These are phyloP conservation scores for Tautogolabrus adspersus DNA, from an alignment of 2,113 vertebrate genomes.

Conservation along the genomic window DNA sequence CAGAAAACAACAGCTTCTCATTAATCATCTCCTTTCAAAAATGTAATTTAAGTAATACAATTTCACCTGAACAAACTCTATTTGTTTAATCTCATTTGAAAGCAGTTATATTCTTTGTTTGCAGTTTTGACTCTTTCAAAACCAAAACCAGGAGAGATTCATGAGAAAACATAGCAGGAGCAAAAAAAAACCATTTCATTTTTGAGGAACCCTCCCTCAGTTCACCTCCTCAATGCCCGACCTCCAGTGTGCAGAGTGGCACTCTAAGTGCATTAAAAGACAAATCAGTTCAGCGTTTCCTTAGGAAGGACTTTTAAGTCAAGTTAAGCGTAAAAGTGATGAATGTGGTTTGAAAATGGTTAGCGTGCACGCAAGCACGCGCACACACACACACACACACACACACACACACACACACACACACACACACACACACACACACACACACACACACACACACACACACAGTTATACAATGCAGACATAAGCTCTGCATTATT, in stretches of 20 bases:
- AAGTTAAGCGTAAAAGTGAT: conserved; percentile 31
- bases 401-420: background rate
- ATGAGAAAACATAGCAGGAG: conserved; percentile 19
- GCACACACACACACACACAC: too few relatives aligned
- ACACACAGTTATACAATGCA: too few relatives aligned
- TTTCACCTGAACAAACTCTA: too few relatives aligned
- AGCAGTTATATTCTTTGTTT: background rate
- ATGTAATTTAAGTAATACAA: background rate
- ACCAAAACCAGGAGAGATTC: conserved; percentile 10
- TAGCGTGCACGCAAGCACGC: too few relatives aligned
- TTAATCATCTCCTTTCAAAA: background rate
- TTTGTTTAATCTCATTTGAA: too few relatives aligned
- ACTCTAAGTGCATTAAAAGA: conserved; percentile 9
- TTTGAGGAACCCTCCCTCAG: too few relatives aligned
- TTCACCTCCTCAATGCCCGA: too few relatives aligned
- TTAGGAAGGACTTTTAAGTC: conserved; percentile 25
- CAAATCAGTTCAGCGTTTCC: conserved; percentile 3
- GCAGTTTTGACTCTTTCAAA: background rate
- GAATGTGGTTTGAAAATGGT: conserved; percentile 5
- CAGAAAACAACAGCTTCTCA: background rate
- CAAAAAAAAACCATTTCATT: too few relatives aligned
- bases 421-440: too few relatives aligned
- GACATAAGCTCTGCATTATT: background rate
- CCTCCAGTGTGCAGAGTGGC: background rate
- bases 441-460: too few relatives aligned